These are phyloP conservation scores for Onchidella celtica DNA, from an alignment of 2,888 invertebrate species.

Conservation along the genomic window DNA sequence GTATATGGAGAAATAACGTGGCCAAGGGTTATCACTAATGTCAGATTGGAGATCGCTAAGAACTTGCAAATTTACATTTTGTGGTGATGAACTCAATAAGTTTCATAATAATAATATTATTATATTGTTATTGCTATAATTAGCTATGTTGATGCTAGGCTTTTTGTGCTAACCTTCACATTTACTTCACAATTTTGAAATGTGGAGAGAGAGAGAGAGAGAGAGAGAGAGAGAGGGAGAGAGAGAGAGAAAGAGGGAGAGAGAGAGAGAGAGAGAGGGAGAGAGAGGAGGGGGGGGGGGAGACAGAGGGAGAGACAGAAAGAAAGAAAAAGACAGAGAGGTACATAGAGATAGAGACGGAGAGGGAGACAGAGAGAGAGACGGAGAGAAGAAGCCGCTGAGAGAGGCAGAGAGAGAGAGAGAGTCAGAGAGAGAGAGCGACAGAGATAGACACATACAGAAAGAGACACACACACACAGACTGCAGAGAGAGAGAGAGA, in stretches of 20 bases:
- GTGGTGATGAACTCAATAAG: too few relatives aligned
- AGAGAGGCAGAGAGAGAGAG: background rate
- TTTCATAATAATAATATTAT: too few relatives aligned
- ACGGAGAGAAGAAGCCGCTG: background rate
- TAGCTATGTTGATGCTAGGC: too few relatives aligned
- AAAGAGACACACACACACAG: background rate
- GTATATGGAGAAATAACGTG: too few relatives aligned
- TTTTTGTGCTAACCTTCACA: too few relatives aligned
- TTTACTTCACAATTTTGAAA: too few relatives aligned
- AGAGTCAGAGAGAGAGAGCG: constrained; percentile 17
- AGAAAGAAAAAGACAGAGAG: background rate
- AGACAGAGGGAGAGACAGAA: constrained; percentile 2
- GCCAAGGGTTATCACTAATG: too few relatives aligned
- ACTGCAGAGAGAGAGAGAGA: background rate
- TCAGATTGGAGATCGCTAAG: too few relatives aligned
- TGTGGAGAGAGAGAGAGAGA: background rate
- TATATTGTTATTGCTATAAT: too few relatives aligned
- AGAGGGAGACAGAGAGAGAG: background rate
- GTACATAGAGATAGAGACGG: too few relatives aligned
- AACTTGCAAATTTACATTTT: too few relatives aligned
- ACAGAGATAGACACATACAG: too few relatives aligned
- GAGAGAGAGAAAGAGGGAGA: background rate
- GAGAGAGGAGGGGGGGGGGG: background rate
- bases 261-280: background rate
- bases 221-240: background rate